phyloP scores from a whole-genome alignment of 2,888 invertebrate species.

The Nematopogon swammerdamellus region DNA sequence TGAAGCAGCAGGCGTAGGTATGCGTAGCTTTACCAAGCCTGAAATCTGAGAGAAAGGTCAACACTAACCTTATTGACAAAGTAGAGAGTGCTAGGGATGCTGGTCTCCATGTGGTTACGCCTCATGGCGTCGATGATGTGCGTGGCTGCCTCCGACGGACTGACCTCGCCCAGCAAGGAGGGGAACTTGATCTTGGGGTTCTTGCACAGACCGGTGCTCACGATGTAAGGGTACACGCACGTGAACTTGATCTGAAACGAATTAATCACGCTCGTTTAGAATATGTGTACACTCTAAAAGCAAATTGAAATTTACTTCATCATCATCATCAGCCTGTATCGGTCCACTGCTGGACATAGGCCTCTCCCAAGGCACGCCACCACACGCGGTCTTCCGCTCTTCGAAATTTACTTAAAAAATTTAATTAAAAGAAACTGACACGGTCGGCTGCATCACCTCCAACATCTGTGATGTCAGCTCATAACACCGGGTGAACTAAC shows the following conservation, averaged over 20 bases:
- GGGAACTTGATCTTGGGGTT: conserved; percentile 71
- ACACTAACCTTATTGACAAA: conserved; percentile 49
- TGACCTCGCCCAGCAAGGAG: conserved; percentile 59
- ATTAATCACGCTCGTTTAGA: not conserved
- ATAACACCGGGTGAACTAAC: too few relatives aligned
- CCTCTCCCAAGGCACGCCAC: too few relatives aligned
- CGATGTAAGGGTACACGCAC: conserved; percentile 83
- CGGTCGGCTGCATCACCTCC: too few relatives aligned
- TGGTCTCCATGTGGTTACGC: conserved; percentile 55
- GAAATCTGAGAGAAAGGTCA: too few relatives aligned
- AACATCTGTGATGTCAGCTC: too few relatives aligned
- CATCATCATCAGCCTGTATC: too few relatives aligned
- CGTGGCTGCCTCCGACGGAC: conserved; percentile 61
- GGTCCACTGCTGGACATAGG: too few relatives aligned
- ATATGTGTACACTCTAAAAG: not conserved
- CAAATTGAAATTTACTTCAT: not conserved
- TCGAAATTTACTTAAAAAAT: too few relatives aligned
- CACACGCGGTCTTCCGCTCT: too few relatives aligned
- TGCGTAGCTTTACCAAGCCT: too few relatives aligned
- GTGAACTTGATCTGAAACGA: conserved; percentile 69
- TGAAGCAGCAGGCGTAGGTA: too few relatives aligned
- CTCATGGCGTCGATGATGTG: conserved; percentile 67
- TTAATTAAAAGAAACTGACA: too few relatives aligned
- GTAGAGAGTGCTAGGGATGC: conserved; percentile 61
- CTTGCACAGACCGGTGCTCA: conserved; percentile 82